phyloP scores from a whole-genome alignment of 2,113 vertebrate species.

The Eulemur rufifrons region DNA sequence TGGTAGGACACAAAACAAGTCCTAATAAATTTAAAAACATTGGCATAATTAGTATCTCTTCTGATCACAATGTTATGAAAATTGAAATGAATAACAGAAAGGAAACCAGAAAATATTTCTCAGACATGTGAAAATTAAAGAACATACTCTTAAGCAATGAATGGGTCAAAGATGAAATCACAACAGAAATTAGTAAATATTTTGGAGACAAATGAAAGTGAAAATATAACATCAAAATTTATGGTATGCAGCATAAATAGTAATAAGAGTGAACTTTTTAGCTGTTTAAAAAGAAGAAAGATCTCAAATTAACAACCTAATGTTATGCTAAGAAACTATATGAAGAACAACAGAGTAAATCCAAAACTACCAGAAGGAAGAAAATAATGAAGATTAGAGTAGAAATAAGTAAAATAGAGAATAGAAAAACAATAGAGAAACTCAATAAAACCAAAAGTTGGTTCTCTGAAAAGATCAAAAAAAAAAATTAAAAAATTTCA shows the following conservation, averaged over 20 bases:
- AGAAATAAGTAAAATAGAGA: neutral
- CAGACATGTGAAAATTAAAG: no score
- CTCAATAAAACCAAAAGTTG: neutral
- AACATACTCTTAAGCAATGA: no score
- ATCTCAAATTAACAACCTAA: neutral
- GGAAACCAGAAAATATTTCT: no score
- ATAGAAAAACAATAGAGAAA: neutral
- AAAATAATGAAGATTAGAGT: neutral
- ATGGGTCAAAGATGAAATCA: no score
- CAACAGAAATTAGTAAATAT: neutral
- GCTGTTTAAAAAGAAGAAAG: neutral
- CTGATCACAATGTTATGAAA: no score
- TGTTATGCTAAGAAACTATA: neutral
- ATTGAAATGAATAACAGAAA: no score
- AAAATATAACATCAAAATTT: neutral
- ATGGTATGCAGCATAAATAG: neutral
- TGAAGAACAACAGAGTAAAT: neutral
- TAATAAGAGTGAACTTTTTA: neutral
- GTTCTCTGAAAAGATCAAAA: neutral
- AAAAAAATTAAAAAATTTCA: neutral
- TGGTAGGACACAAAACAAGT: no score
- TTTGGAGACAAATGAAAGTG: neutral
- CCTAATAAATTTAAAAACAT: no score
- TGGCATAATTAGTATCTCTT: no score
- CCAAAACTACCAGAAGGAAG: neutral